Base-by-base conservation (phyloP, 2,888 invertebrate genomes). In the Chrysodeixis includens region DNA sequence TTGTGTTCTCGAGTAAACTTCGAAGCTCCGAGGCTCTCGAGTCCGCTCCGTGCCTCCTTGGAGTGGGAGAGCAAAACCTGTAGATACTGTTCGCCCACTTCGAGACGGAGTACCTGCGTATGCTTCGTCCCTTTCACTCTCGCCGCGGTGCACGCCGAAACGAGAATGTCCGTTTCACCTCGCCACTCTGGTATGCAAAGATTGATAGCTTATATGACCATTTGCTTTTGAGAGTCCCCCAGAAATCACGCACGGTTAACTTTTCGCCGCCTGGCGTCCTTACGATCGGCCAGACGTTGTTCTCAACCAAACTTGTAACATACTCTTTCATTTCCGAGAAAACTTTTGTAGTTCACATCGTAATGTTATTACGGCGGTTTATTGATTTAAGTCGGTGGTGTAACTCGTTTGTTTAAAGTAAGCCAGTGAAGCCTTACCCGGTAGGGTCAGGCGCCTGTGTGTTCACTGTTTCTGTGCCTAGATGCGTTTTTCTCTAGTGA, bases 21-120 rank as follows among this genome's bases (percentile, higher is more conserved):
- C 90, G 89, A 91, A 94, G 93, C 92, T 93, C 83, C 83, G 89
- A 88, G 89, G 84, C 88, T 91, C 88, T 90, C 77, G 89, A 93
- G 93, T 93, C 93, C 93, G 93, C 91, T 80, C 92, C 92, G 89
- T 89, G 90, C 90, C 92, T 92, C 88, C 90, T 89, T 90, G 93
- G 93, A 94, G 95, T 95, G 95, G 95, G 94, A 92, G 92, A 94
- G 92, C 93, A 93, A 94, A 94, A 95, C 95, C 94, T 95, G 95
- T 94, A 95, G 93, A 93, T 90, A 93, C 90, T 92, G 91, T 90
- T 92, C 92, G 93, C 89, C 88, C 87, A 89, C 90, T 94, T 92
- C 88, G 82, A 86, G 92, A 86, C 94, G 92, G 89, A 84, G 86
- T 93, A 94, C 93, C 95, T 94, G 94, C 88, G 79, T 70, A 72